Evolutionary conservation across 92 coral and sea anemone genomes (phyloP), one percentile per base, ranked within the genome.

Genomic region (Epizoanthus scotinus): DNA sequence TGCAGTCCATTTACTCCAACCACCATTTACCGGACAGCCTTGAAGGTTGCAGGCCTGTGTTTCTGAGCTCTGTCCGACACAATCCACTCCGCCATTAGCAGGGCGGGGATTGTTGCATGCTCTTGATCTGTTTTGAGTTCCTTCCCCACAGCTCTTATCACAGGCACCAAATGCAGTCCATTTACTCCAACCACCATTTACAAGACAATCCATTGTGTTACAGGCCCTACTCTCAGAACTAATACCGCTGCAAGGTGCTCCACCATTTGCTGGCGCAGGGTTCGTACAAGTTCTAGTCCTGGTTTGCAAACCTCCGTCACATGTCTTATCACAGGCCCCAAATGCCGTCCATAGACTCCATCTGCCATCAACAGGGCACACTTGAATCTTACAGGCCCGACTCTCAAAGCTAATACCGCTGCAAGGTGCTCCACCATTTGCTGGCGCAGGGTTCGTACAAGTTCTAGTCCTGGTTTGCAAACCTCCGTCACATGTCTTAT

Each of bases 401-500:
- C 6, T 15, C 49, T 53, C 49, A 6, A 14, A 58, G 2, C 25
- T 27, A 2, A 29, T 19, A 17, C 66, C 77, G 25, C 21, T 78
- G 47, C 60, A 31, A 55, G 22, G 22, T 0, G 25, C 15, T 36
- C 49, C 64, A 55, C 60, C 60, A 22, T 74, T 53, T 6, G 52
- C 69, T 21, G 60, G 62, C 22, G 53, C 27, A 13, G 62, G 49
- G 20, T 82, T 71, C 0, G 44, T 78, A 27, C 88, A 84, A 1
- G 67, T 53, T 52, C 88, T 31, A 24, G 27, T 8, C 25, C 84
- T 38, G 34, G 59, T 25, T 57, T 66, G 22, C 3, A 0, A 13
- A 0, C 84, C 84, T 28, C 83, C 78, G 19, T 82, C 87, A 77
- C 87, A 84, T n/a, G 83, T 58, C 55, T 22, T 50, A 12, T 53